Conservation (phyloP, 35 echinoderm and acorn worm species). For the Ophioderma brevispina region DNA sequence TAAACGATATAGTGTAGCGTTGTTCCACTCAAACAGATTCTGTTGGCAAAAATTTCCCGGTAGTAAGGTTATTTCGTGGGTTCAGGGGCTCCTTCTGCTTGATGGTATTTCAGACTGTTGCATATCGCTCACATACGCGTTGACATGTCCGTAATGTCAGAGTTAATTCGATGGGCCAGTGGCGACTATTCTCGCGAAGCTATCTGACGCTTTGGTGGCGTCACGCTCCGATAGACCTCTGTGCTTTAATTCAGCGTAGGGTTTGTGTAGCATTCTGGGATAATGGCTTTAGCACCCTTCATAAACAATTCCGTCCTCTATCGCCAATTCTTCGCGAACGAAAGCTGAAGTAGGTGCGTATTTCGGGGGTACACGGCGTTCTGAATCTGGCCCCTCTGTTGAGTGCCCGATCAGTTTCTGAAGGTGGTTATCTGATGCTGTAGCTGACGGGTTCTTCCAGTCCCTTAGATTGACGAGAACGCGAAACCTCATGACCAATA, state of each 20-base stretch:
- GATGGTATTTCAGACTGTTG: too few relatives aligned
- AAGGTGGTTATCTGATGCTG: background rate
- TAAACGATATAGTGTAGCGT: too few relatives aligned
- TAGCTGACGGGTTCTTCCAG: background rate
- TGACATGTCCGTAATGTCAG: background rate
- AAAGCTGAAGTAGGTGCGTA: background rate
- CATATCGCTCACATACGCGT: too few relatives aligned
- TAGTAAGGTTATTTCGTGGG: too few relatives aligned
- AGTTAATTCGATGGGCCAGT: background rate
- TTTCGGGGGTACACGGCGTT: background rate
- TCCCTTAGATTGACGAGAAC: background rate
- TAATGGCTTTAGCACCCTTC: background rate
- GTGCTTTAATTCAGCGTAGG: background rate
- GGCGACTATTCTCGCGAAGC: background rate
- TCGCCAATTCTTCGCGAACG: too few relatives aligned
- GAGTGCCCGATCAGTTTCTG: background rate
- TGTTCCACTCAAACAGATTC: too few relatives aligned
- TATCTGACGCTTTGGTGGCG: background rate
- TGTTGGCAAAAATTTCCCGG: too few relatives aligned
- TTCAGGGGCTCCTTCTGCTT: too few relatives aligned
- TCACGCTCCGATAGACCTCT: background rate
- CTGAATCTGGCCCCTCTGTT: background rate
- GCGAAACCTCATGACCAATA: too few relatives aligned
- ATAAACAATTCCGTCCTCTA: background rate
- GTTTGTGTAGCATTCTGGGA: background rate